These are phyloP conservation scores for Lerista edwardsae DNA, from an alignment of 2,797 vertebrate species.

Conservation along the genomic window DNA sequence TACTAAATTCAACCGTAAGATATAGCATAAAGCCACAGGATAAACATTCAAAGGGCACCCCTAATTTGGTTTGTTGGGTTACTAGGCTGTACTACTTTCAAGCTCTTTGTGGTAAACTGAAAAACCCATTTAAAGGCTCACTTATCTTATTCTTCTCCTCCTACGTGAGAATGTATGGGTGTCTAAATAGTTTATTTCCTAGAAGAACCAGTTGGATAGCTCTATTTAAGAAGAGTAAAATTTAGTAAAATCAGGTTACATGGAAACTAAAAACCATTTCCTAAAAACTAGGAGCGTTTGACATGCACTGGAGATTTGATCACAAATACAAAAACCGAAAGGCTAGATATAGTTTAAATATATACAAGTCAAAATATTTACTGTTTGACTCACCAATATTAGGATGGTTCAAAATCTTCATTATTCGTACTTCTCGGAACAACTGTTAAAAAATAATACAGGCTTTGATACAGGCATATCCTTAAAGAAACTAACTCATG, in stretches of 20 bases:
- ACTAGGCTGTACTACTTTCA: neutral
- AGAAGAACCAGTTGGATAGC: neutral
- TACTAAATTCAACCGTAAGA: neutral
- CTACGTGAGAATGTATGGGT: neutral
- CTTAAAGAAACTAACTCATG: neutral
- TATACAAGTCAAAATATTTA: slow-evolving; percentile 35
- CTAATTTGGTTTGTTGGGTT: neutral
- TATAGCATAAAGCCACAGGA: neutral
- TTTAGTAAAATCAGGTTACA: slow-evolving; percentile 1
- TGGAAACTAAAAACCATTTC: slow-evolving; percentile 23
- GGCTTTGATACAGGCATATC: neutral
- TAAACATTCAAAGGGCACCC: neutral
- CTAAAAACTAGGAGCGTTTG: neutral
- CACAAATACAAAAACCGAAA: neutral
- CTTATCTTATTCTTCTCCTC: accelerated
- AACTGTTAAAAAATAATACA: slow-evolving; percentile 76
- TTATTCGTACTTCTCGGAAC: slow-evolving; percentile 96
- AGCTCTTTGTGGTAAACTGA: neutral
- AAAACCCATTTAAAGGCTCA: slow-evolving; percentile 8
- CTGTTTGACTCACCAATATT: slow-evolving; percentile 85
- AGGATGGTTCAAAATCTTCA: slow-evolving; percentile 96
- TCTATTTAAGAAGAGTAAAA: no score
- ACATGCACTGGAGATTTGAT: neutral
- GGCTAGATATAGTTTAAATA: slow-evolving; percentile 36
- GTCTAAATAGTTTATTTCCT: neutral